phyloP scores from a whole-genome alignment of 2,888 invertebrate genomes.

The Hololepta plana region DNA sequence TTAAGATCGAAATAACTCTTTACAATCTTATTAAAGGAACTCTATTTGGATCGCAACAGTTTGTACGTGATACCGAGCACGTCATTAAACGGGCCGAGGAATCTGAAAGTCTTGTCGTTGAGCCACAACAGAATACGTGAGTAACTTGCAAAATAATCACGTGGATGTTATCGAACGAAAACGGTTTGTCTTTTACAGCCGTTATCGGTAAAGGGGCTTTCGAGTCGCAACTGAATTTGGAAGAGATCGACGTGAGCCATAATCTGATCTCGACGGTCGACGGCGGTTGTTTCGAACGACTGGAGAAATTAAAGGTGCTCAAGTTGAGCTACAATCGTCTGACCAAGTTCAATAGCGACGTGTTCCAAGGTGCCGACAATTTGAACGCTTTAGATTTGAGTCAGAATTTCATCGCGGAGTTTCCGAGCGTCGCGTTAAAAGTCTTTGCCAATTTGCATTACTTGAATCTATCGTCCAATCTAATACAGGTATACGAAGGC shows the following conservation, averaged over 20 bases:
- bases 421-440: conserved; percentile 61
- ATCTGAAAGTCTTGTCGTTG: conserved; percentile 53
- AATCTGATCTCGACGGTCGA: conserved; percentile 62
- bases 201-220: conserved; percentile 51
- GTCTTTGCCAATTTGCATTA: conserved; percentile 49
- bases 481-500: conserved; percentile 66
- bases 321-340: conserved; percentile 64
- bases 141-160: no score
- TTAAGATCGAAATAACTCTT: no score
- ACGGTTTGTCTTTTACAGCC: conserved; percentile 31
- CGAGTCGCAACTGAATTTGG: conserved; percentile 45
- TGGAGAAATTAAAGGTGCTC: conserved; percentile 46
- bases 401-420: conserved; percentile 68
- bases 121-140: conserved; percentile 69
- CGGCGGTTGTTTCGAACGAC: conserved; percentile 52
- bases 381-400: conserved; percentile 68
- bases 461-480: conserved; percentile 68
- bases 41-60: conserved; percentile 66
- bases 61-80: conserved; percentile 56
- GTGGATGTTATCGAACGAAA: not conserved
- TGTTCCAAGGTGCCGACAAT: conserved; percentile 57
- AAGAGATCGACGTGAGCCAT: conserved; percentile 59
- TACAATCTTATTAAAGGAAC: no score
- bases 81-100: conserved; percentile 64
- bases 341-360: conserved; percentile 65